Evolutionary conservation across 2,797 vertebrate species (phyloP).

Genomic region (Sebastes cheni): DNA sequence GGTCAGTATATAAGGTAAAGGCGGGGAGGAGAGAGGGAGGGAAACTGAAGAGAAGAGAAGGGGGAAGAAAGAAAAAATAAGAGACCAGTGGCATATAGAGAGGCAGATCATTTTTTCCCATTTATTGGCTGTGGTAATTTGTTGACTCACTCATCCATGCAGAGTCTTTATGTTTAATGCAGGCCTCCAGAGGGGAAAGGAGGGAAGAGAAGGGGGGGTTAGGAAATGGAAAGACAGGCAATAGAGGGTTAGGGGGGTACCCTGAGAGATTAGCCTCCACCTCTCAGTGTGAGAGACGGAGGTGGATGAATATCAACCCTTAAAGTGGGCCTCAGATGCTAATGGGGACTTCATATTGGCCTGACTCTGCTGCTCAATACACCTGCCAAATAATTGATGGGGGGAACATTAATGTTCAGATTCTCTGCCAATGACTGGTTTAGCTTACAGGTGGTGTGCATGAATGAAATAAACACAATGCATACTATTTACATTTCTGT

Average conservation of each 20-base stretch:
- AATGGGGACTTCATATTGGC: constrained; percentile 77
- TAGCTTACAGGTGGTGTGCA: constrained; percentile 13
- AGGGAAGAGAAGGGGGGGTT: constrained; percentile 21
- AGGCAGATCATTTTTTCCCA: constrained; percentile 75
- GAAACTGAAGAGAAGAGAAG: constrained; percentile 4
- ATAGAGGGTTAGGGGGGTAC: constrained; percentile 54
- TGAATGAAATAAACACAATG: neutral
- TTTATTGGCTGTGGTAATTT: constrained; percentile 88
- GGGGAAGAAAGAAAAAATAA: constrained; percentile 46
- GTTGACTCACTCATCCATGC: constrained; percentile 89
- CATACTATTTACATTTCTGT: neutral
- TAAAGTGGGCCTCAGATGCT: constrained; percentile 82
- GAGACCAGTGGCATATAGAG: constrained; percentile 70
- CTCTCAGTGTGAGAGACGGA: constrained; percentile 68
- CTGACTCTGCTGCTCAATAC: constrained; percentile 57
- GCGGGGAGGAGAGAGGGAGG: constrained; percentile 5
- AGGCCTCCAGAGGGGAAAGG: constrained; percentile 76
- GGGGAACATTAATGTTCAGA: constrained; percentile 10
- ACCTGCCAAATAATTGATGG: constrained; percentile 73
- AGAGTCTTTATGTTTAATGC: constrained; percentile 89
- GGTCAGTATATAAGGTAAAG: constrained; percentile 57
- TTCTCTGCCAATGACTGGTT: neutral
- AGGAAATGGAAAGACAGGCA: constrained; percentile 56
- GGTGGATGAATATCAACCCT: constrained; percentile 77
- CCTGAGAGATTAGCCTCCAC: constrained; percentile 73